These are phyloP conservation scores for Callosobruchus maculatus DNA, from an alignment of 2,888 invertebrate genomes.

Conservation along the genomic window DNA sequence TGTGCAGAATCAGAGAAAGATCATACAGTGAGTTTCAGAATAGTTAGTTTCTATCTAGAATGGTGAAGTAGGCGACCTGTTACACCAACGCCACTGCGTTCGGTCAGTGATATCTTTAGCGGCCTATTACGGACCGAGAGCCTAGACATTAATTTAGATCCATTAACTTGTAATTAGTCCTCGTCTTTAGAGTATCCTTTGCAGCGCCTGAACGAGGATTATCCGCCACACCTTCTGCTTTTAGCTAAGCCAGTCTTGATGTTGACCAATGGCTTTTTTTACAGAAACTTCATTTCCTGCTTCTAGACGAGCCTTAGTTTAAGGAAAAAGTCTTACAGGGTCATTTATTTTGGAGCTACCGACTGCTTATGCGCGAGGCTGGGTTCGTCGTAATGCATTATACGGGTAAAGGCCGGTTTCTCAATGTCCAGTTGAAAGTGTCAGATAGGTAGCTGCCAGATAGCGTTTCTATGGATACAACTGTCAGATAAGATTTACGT, in stretches of 20 bases:
- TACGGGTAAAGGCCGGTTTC: too few species aligned
- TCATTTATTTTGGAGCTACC: too few species aligned
- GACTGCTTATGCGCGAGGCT: too few species aligned
- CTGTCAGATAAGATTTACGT: too few species aligned
- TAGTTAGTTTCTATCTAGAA: too few species aligned
- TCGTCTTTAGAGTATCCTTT: not conserved
- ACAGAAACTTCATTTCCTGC: not conserved
- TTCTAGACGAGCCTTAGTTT: not conserved
- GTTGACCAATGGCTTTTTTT: not conserved
- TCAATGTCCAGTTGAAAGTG: too few species aligned
- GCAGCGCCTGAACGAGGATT: not conserved
- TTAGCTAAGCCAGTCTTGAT: not conserved
- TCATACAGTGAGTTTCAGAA: too few species aligned
- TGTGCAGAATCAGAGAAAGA: too few species aligned
- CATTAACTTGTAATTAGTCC: not conserved
- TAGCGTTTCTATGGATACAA: too few species aligned
- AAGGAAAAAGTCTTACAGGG: not conserved
- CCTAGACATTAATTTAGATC: not conserved
- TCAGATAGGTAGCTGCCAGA: too few species aligned
- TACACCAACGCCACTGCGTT: not conserved
- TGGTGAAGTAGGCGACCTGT: too few species aligned
- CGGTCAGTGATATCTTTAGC: not conserved
- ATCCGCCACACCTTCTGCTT: not conserved
- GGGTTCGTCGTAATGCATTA: too few species aligned
- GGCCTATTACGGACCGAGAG: not conserved